phyloP scores from a whole-genome alignment of 2,113 vertebrate genomes.

The Eretmochelys imbricata region DNA sequence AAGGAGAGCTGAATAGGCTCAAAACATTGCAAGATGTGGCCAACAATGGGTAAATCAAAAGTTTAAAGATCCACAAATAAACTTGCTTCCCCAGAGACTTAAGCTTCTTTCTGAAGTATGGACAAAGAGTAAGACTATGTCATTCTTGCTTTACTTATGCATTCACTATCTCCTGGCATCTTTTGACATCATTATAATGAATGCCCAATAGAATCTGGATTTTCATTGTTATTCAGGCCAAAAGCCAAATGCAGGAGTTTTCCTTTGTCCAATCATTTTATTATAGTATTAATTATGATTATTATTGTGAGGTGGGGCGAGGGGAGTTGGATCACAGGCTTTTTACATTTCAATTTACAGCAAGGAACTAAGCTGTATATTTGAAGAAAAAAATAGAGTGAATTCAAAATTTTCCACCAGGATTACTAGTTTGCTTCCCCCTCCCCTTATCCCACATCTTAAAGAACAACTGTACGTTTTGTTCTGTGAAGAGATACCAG shows the following conservation, averaged over 20 bases:
- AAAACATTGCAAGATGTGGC: neutral
- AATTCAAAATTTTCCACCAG: neutral
- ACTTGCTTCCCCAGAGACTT: neutral
- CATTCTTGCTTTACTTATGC: neutral
- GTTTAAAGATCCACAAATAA: neutral
- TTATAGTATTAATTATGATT: too few relatives aligned
- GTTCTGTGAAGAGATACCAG: neutral
- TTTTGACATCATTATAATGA: neutral
- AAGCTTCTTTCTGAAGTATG: neutral
- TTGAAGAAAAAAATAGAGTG: neutral
- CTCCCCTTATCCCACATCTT: neutral
- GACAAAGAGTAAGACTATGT: neutral
- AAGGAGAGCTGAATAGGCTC: fast-evolving
- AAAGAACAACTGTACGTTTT: neutral
- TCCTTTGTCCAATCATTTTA: neutral
- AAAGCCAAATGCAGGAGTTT: neutral
- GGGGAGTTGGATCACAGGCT: neutral
- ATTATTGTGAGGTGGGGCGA: neutral
- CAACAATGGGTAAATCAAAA: neutral
- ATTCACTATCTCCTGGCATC: neutral
- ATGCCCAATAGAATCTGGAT: neutral
- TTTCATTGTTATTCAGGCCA: neutral
- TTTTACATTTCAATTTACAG: neutral
- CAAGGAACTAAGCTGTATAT: neutral
- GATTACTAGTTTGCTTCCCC: neutral